Conservation (phyloP, 2,888 invertebrate species). For the Sarcophaga subvicina region DNA sequence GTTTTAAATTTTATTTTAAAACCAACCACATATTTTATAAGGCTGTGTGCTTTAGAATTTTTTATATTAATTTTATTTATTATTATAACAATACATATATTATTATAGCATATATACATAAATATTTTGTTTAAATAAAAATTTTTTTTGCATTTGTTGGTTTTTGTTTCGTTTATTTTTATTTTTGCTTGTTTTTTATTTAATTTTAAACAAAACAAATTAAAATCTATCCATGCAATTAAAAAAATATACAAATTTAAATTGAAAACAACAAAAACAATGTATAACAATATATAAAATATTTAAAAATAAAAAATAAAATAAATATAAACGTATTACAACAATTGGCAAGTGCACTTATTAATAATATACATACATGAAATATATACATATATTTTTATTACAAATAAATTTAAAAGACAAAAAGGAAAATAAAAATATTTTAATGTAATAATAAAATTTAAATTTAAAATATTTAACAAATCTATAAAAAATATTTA, state of each 20-base stretch:
- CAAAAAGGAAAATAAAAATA: not conserved
- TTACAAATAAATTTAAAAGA: slow-evolving; percentile 36
- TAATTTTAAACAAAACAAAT: not conserved
- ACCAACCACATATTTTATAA: not conserved
- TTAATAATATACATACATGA: slow-evolving; percentile 72
- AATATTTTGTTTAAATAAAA: not conserved
- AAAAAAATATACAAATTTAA: slow-evolving; percentile 29
- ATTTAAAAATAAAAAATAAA: slow-evolving; percentile 12
- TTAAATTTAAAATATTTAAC: slow-evolving; percentile 11
- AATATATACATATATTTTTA: slow-evolving; percentile 62
- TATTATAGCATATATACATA: too few species aligned
- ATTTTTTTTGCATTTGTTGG: not conserved
- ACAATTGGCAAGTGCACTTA: slow-evolving; percentile 82
- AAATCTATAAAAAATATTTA: not conserved
- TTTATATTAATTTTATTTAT: not conserved
- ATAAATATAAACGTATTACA: slow-evolving; percentile 73
- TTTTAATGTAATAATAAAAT: too few species aligned
- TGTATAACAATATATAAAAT: slow-evolving; percentile 16
- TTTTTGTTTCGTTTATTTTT: not conserved
- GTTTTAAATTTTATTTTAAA: too few species aligned
- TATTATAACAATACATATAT: not conserved
- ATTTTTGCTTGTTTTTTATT: not conserved
- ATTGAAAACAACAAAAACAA: slow-evolving; percentile 61
- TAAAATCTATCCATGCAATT: not conserved
- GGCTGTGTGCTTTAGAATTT: not conserved